Evolutionary conservation across 2,113 vertebrate species (phyloP).

Genomic region (Meles meles): DNA sequence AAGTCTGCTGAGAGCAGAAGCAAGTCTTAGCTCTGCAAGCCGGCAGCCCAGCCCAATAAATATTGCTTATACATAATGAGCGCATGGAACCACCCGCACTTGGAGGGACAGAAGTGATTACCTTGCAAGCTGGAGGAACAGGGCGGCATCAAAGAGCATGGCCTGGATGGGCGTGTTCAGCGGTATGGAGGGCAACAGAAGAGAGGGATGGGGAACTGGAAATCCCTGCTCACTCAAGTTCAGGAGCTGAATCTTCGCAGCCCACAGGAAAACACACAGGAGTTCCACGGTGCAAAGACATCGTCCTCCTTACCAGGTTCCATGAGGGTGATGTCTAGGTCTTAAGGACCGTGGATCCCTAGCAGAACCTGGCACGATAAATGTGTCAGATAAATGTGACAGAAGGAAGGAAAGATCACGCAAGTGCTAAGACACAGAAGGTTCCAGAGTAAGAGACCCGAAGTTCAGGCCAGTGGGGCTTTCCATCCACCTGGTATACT

Average conservation of each 20-base stretch:
- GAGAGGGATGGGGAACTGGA: neutral
- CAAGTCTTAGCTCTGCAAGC: neutral
- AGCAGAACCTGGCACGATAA: neutral
- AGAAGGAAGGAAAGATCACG: neutral
- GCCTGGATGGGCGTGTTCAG: neutral
- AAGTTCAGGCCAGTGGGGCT: neutral
- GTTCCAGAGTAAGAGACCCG: neutral
- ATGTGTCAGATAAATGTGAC: neutral
- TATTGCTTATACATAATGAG: neutral
- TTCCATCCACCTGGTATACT: neutral
- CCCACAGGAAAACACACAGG: neutral
- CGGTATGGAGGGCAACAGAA: neutral
- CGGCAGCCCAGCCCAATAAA: neutral
- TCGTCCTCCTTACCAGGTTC: neutral
- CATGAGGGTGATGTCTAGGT: neutral
- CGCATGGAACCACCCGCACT: neutral
- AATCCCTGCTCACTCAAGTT: neutral
- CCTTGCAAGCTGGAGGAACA: neutral
- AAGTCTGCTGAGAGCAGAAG: neutral
- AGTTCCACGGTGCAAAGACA: neutral
- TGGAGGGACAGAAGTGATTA: neutral
- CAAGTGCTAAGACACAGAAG: neutral
- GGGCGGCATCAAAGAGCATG: neutral
- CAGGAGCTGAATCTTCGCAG: neutral
- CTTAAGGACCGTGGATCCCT: neutral